Percentiles rank a stretch among this genome's conserved stretches.
These are phyloP conservation scores for Hetaerina titia DNA, from an alignment of 2,888 invertebrate genomes.

Conservation along the genomic window DNA sequence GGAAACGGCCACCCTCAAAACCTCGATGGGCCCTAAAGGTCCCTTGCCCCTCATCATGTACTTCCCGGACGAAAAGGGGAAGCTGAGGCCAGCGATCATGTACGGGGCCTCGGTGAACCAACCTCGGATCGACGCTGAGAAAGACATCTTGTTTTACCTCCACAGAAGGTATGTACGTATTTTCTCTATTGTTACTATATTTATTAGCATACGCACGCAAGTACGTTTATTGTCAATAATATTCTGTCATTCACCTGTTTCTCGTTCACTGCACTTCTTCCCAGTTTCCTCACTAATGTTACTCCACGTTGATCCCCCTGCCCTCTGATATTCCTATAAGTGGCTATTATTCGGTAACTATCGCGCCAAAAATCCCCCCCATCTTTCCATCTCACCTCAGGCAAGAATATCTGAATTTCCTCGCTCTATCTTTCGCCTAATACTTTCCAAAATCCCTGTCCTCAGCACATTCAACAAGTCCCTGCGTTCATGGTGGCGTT, in stretches of 20 bases:
- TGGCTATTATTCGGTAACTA: no score
- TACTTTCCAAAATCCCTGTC: no score
- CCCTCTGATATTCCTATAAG: no score
- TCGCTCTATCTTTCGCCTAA: no score
- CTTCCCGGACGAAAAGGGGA: slow-evolving; percentile 53
- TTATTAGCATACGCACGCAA: background rate
- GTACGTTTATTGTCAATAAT: background rate
- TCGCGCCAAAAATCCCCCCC: no score
- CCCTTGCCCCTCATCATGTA: background rate
- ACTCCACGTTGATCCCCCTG: no score
- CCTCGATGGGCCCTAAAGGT: background rate
- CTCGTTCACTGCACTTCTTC: no score
- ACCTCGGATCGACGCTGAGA: slow-evolving; percentile 44
- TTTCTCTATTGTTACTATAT: background rate
- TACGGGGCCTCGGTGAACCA: background rate
- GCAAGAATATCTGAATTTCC: no score
- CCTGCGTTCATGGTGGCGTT: no score
- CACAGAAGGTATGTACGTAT: slow-evolving; percentile 70
- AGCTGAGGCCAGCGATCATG: background rate
- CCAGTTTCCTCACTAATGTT: no score
- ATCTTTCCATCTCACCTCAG: no score
- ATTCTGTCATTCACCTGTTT: background rate
- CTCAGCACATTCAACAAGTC: no score
- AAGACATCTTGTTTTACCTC: slow-evolving; percentile 70
- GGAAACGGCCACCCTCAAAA: background rate